Conservation (phyloP, 2,113 vertebrate genomes). For the Lagopus leucura region DNA sequence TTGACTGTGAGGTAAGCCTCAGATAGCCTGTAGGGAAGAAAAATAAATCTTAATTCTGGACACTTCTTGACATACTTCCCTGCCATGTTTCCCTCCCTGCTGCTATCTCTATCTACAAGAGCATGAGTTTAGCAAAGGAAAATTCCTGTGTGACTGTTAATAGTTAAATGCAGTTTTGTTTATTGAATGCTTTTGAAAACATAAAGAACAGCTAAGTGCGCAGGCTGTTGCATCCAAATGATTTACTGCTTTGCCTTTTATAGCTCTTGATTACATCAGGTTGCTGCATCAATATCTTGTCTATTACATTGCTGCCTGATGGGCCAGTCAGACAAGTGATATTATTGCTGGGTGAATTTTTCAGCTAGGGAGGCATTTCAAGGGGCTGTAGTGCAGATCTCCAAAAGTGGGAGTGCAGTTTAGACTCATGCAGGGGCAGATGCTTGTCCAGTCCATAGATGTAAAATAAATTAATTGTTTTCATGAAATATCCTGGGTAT, state of each 20-base stretch:
- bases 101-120: not conserved
- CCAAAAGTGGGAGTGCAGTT: not conserved
- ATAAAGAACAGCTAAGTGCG: constrained; percentile 2
- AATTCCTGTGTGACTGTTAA: not conserved
- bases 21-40: not conserved
- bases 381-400: not conserved
- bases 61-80: not conserved
- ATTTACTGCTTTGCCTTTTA: constrained; percentile 63
- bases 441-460: not conserved
- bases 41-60: not conserved
- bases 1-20: not conserved
- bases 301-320: constrained; percentile 13
- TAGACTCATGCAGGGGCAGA: not conserved
- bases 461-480: not conserved
- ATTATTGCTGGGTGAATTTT: constrained; percentile 9
- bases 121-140: not conserved
- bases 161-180: constrained; percentile 45
- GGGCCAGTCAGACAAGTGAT: not conserved
- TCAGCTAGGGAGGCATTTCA: not conserved
- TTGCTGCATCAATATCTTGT: constrained; percentile 54
- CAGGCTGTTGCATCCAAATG: constrained; percentile 33
- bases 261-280: constrained; percentile 57
- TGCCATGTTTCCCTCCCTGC: not conserved
- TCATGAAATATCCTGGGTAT: not conserved
- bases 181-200: constrained; percentile 18